Evolutionary conservation across 2,797 vertebrate species (phyloP).

Genomic region (Lerista edwardsae): DNA sequence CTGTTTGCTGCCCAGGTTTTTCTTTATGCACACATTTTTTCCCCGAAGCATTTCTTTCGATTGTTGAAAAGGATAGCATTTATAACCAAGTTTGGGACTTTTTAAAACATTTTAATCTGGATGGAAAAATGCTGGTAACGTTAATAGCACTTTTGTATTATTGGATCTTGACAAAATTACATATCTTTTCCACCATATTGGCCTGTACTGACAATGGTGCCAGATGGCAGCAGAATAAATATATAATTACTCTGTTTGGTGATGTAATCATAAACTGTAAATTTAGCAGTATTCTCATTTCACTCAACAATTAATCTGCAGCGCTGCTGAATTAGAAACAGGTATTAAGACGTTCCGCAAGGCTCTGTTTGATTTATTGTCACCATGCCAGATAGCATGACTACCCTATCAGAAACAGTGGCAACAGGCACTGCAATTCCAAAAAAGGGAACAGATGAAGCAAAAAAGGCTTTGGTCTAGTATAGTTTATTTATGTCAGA

Average conservation of each 20-base stretch:
- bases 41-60: background rate
- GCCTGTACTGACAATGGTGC: background rate
- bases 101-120: background rate
- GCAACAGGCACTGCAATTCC: background rate
- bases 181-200: background rate
- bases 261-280: background rate
- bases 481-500: too few species aligned
- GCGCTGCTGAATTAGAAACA: background rate
- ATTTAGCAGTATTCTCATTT: background rate
- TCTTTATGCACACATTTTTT: background rate
- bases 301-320: background rate
- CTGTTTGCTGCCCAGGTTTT: background rate
- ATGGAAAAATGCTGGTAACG: background rate
- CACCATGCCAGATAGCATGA: background rate
- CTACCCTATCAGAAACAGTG: background rate
- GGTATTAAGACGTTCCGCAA: background rate
- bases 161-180: conserved; percentile 1
- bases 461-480: background rate
- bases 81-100: background rate
- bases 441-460: background rate
- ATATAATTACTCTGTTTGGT: background rate
- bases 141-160: background rate
- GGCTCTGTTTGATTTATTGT: background rate
- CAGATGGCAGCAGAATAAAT: conserved; percentile 1
- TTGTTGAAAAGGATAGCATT: background rate